Evolutionary conservation across 1,140 invertebrate species (phyloP).

Genomic region (Drosophila parabipectinata): DNA sequence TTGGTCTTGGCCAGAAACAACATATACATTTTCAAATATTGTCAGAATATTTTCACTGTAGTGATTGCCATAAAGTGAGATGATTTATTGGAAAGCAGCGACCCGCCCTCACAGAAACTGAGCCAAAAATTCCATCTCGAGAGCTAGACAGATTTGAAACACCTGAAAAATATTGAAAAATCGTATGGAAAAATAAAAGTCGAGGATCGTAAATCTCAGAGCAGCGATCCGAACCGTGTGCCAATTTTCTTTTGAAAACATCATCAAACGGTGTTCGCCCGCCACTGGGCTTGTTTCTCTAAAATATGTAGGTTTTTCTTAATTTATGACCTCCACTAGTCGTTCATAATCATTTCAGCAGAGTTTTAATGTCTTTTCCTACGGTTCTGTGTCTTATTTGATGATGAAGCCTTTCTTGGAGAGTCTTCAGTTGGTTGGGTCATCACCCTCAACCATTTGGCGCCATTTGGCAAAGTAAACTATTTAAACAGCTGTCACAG

Average conservation of each 20-base stretch:
- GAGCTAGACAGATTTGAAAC: constrained; percentile 57
- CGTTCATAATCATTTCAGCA: constrained; percentile 63
- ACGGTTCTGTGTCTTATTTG: no score
- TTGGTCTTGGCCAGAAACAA: constrained; percentile 51
- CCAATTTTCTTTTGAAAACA: constrained; percentile 68
- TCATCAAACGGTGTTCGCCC: constrained; percentile 50
- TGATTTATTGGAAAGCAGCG: constrained; percentile 61
- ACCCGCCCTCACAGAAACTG: constrained; percentile 51
- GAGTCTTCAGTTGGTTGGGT: constrained; percentile 6
- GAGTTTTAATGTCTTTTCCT: constrained; percentile 5
- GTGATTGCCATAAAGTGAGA: constrained; percentile 75
- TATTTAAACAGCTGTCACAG: constrained; percentile 60
- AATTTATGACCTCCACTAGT: constrained; percentile 67
- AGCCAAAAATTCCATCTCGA: constrained; percentile 28
- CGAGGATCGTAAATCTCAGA: constrained; percentile 59
- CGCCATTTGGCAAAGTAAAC: constrained; percentile 43
- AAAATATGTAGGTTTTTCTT: constrained; percentile 62
- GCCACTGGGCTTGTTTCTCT: constrained; percentile 25
- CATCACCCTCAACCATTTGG: constrained; percentile 21
- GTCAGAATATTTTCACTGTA: constrained; percentile 50
- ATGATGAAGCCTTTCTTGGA: no score
- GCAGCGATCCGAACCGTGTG: constrained; percentile 41
- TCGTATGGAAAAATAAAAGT: constrained; percentile 45
- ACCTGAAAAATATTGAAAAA: constrained; percentile 68
- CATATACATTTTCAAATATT: constrained; percentile 48